Percentiles rank a stretch among this genome's conserved stretches.
Evolutionary conservation across 2,888 invertebrate genomes (phyloP).

Genomic region (Epistrophe grossulariae): DNA sequence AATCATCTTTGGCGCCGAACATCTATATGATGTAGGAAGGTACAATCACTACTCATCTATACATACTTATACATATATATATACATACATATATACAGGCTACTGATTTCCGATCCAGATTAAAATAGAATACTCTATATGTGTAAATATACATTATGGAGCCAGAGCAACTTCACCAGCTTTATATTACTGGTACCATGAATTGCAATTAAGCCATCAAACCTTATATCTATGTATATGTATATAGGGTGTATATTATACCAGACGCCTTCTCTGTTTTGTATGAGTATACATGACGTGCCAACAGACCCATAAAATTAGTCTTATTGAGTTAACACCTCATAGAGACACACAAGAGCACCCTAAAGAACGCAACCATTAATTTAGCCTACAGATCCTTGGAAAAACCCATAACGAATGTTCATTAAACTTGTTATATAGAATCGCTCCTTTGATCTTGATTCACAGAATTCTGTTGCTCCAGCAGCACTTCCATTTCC

Average conservation of each 20-base stretch:
- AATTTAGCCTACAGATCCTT: slow-evolving; percentile 63
- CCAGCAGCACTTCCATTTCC: neutral
- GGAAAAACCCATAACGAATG: slow-evolving; percentile 64
- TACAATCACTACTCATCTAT: neutral
- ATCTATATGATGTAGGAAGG: neutral
- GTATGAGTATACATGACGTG: slow-evolving; percentile 48
- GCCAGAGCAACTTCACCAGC: neutral
- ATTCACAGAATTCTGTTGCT: slow-evolving; percentile 29
- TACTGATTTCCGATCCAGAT: slow-evolving; percentile 38
- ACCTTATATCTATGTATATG: neutral
- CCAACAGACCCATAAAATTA: slow-evolving; percentile 74
- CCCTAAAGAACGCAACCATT: slow-evolving; percentile 52
- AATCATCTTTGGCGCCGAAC: slow-evolving; percentile 49
- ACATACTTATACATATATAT: too few species aligned
- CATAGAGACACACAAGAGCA: slow-evolving; percentile 57
- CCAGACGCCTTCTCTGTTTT: slow-evolving; percentile 47
- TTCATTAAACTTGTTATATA: slow-evolving; percentile 57
- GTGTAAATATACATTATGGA: neutral
- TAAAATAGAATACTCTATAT: slow-evolving; percentile 22
- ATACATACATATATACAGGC: neutral
- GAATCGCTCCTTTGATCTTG: slow-evolving; percentile 66
- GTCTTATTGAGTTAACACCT: slow-evolving; percentile 76
- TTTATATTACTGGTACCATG: slow-evolving; percentile 20
- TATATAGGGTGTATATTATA: neutral
- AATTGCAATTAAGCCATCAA: slow-evolving; percentile 71